Evolutionary conservation across 2,113 vertebrate species (phyloP), one percentile per base, ranked within the genome.

Genomic region (Dasypus novemcinctus): DNA sequence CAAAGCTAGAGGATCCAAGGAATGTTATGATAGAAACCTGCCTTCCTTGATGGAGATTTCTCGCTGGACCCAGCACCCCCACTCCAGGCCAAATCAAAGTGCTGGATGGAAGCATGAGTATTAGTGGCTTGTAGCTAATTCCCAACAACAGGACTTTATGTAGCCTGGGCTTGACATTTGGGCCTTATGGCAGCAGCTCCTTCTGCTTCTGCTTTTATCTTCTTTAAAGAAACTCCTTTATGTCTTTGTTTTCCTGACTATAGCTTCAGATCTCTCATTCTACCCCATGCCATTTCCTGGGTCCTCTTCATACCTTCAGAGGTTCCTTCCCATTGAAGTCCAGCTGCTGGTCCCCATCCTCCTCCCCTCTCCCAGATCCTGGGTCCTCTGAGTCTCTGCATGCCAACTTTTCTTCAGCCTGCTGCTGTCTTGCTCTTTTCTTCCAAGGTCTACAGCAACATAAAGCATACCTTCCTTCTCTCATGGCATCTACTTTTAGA

Each of bases 221-320:
- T 78, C 75, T 78, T 31, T 61, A 43, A 84, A 79, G 79, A 89
- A 75, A 71, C 49, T 36, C 68, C 31, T 94, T 69, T 86, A 68
- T 38, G 78, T 94, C 82, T 93, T 87, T 96, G 49, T 89, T 94
- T 90, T 81, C 78, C 90, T 94, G 76, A 75, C 11, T 76, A 69
- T 15, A 80, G 46, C 61, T 95, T 95, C 63, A 57, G 68, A 82
- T 93, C 71, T 87, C 57, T 69, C 81, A 57, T 80, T 94, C 74
- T 91, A 59, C n/a, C 59, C 27, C 31, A 84, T 54, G 25, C 76
- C 86, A 89, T 89, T 91, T 33, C 43, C 25, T 6, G 31, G 90
- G 81, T 21, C 21, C 52, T 88, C 54, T 81, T 41, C 82, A 23
- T 52, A 84, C 13, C 38, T 81, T 71, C 43, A 85, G 93, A 83